Conservation (phyloP, 2,888 invertebrate genomes). For the Tenthredo distinguenda region DNA sequence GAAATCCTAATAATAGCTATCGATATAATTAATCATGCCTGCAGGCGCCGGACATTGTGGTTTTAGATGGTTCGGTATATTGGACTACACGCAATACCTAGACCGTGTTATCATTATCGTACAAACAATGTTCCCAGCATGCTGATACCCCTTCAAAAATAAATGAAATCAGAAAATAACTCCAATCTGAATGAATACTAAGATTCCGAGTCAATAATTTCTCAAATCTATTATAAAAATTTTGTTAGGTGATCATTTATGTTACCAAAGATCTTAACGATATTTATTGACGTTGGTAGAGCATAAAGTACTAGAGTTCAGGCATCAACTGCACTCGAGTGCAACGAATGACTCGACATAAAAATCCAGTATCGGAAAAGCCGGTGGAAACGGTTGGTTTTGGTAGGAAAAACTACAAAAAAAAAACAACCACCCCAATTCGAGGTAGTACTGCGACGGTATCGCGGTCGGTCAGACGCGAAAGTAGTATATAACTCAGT, state of each 20-base stretch:
- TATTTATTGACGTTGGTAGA: not conserved
- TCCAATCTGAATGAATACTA: not conserved
- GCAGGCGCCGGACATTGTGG: not conserved
- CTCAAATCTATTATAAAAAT: no score
- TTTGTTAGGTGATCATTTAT: no score
- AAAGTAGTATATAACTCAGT: conserved; percentile 48
- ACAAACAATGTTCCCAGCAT: not conserved
- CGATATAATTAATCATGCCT: not conserved
- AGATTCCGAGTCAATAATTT: not conserved
- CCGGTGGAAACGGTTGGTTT: not conserved
- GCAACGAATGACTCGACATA: not conserved
- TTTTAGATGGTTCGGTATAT: not conserved
- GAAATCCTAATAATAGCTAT: conserved; percentile 1
- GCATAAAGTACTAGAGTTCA: not conserved
- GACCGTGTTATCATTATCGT: not conserved
- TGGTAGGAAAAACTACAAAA: not conserved
- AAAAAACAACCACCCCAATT: conserved; percentile 5
- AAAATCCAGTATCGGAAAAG: not conserved
- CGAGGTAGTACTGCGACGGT: not conserved
- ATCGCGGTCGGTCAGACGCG: conserved; percentile 45
- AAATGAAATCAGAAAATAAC: not conserved
- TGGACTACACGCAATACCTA: not conserved
- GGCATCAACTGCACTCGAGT: not conserved
- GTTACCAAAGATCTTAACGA: not conserved
- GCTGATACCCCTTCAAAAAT: not conserved